These are phyloP conservation scores for Serinus canaria DNA, from an alignment of 2,113 vertebrate species.

Conservation along the genomic window DNA sequence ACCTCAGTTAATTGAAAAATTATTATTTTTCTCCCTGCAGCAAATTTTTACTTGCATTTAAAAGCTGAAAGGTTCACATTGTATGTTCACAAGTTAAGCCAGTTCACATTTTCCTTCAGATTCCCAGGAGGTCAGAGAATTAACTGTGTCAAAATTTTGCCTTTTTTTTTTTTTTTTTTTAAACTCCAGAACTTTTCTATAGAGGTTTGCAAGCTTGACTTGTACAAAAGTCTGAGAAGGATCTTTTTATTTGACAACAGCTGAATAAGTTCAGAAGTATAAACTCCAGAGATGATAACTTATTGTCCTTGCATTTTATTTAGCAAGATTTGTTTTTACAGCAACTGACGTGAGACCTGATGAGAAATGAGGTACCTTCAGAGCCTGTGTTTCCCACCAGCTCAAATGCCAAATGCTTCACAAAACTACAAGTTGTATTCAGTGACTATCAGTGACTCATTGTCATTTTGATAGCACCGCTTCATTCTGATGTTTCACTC, in stretches of 20 bases:
- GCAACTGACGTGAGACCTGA: conserved; percentile 19
- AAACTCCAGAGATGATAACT: not conserved
- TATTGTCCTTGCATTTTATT: not conserved
- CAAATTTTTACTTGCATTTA: not conserved
- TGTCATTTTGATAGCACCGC: conserved; percentile 44
- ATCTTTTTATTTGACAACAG: not conserved
- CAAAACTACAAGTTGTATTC: not conserved
- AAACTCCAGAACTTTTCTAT: not conserved
- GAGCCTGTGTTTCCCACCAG: not conserved
- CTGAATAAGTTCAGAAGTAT: not conserved
- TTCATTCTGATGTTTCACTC: conserved; percentile 12
- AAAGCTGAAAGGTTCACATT: not conserved
- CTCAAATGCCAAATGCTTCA: conserved; percentile 60
- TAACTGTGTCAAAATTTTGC: not conserved
- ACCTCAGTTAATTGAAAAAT: not conserved
- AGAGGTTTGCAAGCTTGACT: not conserved
- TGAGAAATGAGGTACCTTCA: conserved; percentile 45
- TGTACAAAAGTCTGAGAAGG: not conserved
- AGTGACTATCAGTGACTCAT: conserved; percentile 51
- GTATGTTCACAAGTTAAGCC: not conserved
- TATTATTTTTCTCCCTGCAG: not conserved
- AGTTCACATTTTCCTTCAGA: not conserved
- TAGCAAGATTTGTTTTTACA: not conserved
- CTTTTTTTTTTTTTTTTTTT: not conserved
- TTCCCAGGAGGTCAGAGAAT: not conserved